A percentile compares a stretch with the other conserved stretches of the same genome.
phyloP scores from a whole-genome alignment of 2,797 vertebrate species.

The Coracias cyanogaster region DNA sequence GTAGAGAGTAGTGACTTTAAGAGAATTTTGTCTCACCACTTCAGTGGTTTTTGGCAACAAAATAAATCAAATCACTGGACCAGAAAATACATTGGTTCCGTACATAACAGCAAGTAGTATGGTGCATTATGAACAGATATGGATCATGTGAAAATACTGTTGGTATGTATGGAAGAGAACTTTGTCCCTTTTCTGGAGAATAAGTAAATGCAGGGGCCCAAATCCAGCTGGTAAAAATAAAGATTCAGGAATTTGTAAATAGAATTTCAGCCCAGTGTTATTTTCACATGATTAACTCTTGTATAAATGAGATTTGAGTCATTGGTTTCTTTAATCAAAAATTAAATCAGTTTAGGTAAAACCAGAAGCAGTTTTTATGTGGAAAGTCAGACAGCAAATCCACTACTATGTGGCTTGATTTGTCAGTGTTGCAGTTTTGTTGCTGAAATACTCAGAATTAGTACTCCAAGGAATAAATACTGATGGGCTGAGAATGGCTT shows the following conservation, averaged over 20 bases:
- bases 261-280: background rate
- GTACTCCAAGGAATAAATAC: background rate
- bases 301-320: background rate
- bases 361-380: background rate
- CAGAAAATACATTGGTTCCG: background rate
- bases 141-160: background rate
- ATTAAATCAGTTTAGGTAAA: background rate
- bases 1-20: background rate
- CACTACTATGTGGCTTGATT: background rate
- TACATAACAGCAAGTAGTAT: background rate
- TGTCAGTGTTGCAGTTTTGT: background rate
- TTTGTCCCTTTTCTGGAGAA: background rate
- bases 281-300: background rate
- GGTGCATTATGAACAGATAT: background rate
- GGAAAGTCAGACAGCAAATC: background rate
- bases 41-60: constrained; percentile 24
- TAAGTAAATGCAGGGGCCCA: background rate
- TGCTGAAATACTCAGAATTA: background rate
- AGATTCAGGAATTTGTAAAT: background rate
- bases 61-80: constrained; percentile 32
- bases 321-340: background rate
- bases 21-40: constrained; percentile 21
- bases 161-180: background rate
- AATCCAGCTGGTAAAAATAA: background rate
- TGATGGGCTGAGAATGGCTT: background rate